These are phyloP conservation scores for Rallus limicola DNA, from an alignment of 2,113 vertebrate genomes.

Conservation along the genomic window DNA sequence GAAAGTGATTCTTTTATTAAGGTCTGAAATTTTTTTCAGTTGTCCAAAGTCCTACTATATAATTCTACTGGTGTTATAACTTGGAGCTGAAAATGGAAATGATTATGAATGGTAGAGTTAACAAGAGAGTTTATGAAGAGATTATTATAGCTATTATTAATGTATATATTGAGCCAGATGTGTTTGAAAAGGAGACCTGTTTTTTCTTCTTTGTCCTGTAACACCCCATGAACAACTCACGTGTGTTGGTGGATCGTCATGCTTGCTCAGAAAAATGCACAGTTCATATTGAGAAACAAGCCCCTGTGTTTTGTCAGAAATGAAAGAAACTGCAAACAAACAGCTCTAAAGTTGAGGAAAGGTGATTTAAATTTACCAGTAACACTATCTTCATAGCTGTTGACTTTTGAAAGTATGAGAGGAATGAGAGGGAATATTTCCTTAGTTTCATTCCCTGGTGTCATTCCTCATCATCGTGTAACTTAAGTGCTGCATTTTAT, in stretches of 20 bases:
- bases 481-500: constrained; percentile 38
- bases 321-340: background rate
- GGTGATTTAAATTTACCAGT: background rate
- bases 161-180: background rate
- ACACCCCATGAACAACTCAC: background rate
- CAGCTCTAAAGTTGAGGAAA: background rate
- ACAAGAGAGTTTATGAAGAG: background rate
- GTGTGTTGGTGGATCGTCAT: background rate
- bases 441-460: constrained; percentile 30
- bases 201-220: background rate
- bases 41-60: background rate
- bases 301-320: constrained; percentile 13
- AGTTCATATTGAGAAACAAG: constrained; percentile 2
- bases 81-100: constrained; percentile 1
- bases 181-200: background rate
- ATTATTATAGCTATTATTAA: constrained; percentile 20
- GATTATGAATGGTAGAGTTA: background rate
- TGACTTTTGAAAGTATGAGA: constrained; percentile 2
- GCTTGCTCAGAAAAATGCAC: background rate
- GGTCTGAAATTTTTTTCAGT: background rate
- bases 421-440: constrained; percentile 17
- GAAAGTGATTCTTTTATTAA: constrained; percentile 1
- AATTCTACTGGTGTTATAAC: background rate
- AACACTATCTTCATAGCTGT: background rate
- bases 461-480: constrained; percentile 37